phyloP scores from a whole-genome alignment of 2,888 invertebrate species.

The Stegophylla sp. region DNA sequence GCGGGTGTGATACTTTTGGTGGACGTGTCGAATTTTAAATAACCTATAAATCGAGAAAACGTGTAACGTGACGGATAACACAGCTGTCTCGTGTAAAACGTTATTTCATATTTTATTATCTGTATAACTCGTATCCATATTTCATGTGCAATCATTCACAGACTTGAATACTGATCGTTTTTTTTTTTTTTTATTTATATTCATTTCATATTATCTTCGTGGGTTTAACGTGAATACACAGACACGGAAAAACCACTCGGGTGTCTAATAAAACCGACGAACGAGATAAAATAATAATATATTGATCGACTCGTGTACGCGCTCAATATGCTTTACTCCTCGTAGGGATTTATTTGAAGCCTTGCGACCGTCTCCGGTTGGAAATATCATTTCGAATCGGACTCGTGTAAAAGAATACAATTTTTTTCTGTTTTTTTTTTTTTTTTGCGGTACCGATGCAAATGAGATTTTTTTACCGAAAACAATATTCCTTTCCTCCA shows the following conservation, averaged over 20 bases:
- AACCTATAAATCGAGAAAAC: no score
- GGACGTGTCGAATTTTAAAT: no score
- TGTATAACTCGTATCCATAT: no score
- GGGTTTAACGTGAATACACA: neutral
- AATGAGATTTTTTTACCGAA: slow-evolving; percentile 9
- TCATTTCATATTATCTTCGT: no score
- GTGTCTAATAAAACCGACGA: neutral
- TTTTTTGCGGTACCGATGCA: no score
- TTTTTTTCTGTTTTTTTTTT: neutral
- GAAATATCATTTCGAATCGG: neutral
- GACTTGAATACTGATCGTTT: no score
- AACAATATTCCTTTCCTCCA: neutral
- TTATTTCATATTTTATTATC: no score
- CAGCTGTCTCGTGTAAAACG: no score
- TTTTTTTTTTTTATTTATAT: no score
- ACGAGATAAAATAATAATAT: neutral
- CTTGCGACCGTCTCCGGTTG: neutral
- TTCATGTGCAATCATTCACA: no score
- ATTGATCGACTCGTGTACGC: neutral
- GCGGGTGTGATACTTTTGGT: no score
- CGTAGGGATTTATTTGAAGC: neutral
- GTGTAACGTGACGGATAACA: no score
- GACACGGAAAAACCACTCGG: neutral
- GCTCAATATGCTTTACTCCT: neutral
- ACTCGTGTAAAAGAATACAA: neutral